These are phyloP conservation scores for Dolomedes plantarius DNA, from an alignment of 2,888 invertebrate genomes.

Conservation along the genomic window DNA sequence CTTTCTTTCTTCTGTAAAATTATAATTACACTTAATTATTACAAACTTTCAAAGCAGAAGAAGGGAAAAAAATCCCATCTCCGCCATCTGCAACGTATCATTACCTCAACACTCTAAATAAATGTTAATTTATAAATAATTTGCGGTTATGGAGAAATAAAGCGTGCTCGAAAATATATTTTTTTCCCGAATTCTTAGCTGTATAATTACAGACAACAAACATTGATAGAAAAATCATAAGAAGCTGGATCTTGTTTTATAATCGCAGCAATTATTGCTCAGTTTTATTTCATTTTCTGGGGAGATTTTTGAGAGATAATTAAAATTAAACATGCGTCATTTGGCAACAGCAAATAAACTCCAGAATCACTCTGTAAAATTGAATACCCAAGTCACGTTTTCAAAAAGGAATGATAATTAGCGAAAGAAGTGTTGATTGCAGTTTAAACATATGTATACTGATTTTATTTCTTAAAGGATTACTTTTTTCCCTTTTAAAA, in stretches of 20 bases:
- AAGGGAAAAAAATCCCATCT: constrained; percentile 3
- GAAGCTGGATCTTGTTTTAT: constrained; percentile 34
- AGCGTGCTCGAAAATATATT: neutral
- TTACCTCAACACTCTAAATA: constrained; percentile 29
- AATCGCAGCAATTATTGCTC: constrained; percentile 41
- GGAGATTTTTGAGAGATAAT: constrained; percentile 31
- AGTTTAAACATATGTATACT: neutral
- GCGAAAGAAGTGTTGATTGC: neutral
- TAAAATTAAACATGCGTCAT: constrained; percentile 43
- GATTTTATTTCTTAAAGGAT: neutral
- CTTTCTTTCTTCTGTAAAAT: constrained; percentile 19
- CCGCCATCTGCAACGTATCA: constrained; percentile 21
- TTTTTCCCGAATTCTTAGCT: neutral
- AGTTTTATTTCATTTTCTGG: constrained; percentile 45
- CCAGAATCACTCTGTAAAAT: constrained; percentile 16
- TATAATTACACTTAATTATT: constrained; percentile 62
- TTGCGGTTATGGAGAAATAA: constrained; percentile 26
- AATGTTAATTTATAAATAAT: constrained; percentile 63
- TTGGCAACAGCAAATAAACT: constrained; percentile 16
- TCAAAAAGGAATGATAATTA: constrained; percentile 42
- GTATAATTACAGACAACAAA: constrained; percentile 6
- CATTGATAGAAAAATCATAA: constrained; percentile 12
- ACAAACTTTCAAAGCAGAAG: neutral
- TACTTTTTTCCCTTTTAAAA: neutral
- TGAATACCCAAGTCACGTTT: constrained; percentile 45